Percentiles rank a stretch among this genome's conserved stretches.
Evolutionary conservation across 2,888 invertebrate genomes (phyloP).

Genomic region (Drosophila suboccidentalis): DNA sequence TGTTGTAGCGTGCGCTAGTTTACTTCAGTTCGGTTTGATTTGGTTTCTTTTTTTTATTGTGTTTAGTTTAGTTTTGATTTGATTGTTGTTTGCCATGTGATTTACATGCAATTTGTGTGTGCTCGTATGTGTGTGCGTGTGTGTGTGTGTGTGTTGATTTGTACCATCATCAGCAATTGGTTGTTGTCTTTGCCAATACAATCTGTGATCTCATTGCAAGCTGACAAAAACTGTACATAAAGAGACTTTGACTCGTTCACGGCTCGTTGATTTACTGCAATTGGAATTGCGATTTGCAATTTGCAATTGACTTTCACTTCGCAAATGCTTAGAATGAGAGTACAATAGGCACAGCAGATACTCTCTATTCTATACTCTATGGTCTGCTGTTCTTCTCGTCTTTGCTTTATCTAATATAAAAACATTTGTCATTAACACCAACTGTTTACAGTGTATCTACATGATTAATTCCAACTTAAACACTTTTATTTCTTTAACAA

Average conservation of each 20-base stretch:
- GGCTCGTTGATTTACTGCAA: conserved; percentile 38
- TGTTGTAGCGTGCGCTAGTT: conserved; percentile 51
- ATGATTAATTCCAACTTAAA: too few species aligned
- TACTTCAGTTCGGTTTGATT: conserved; percentile 35
- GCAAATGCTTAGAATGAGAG: not conserved
- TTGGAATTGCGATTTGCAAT: conserved; percentile 30
- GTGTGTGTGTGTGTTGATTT: conserved; percentile 42
- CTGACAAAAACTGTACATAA: conserved; percentile 18
- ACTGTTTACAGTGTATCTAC: not conserved
- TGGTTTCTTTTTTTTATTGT: conserved; percentile 18
- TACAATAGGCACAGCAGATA: not conserved
- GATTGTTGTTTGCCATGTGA: conserved; percentile 60
- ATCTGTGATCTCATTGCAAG: conserved; percentile 45
- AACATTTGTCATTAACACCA: not conserved
- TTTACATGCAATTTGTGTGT: conserved; percentile 61
- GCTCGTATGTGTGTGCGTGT: conserved; percentile 11
- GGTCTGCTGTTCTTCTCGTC: too few species aligned
- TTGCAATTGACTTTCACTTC: conserved; percentile 49
- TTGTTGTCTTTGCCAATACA: conserved; percentile 58
- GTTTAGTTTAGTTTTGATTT: conserved; percentile 45
- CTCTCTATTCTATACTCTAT: not conserved
- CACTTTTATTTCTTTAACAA: too few species aligned
- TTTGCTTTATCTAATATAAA: not conserved
- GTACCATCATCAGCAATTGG: conserved; percentile 60
- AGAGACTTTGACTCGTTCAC: conserved; percentile 22